Evolutionary conservation across 2,113 vertebrate genomes (phyloP), one percentile per base, ranked within the genome.

Genomic region (Hippocampus comes): DNA sequence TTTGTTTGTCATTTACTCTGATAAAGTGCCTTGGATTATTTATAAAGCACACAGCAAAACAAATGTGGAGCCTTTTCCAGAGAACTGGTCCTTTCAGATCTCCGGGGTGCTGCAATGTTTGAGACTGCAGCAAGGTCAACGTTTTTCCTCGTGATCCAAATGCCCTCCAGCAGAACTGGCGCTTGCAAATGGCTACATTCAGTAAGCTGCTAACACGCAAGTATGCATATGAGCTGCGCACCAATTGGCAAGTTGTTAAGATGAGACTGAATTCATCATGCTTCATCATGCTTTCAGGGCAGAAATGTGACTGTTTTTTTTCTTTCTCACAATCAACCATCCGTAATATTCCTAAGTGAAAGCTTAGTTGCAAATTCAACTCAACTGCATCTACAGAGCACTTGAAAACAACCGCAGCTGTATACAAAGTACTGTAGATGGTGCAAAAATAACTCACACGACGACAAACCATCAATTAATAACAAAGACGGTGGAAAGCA

Each of bases 111-210:
- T 69, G 15, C 18, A 72, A 72, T 67, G n/a, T 56, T 20, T 57
- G 56, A 60, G 49, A 68, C 23, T 66, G 64, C 46, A 27, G 56
- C 56, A 59, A 59, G 56, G 56, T 59, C 80, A 78, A 41, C 64
- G 55, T 60, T 67, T 17, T 30, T 30, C 20, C 15, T 67, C 70
- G 71, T 43, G 18, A 72, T 48, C 53, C 57, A 38, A 82, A 51
- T 68, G 63, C 30, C 30, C 65, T n/a, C 21, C 43, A 21, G 51
- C 25, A 38, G 3, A 66, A 76, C 63, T 63, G 23, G 10, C 56
- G 49, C 18, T 70, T 41, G n/a, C 51, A 68, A 63, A 63, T 20
- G 67, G 57, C 27, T 66, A 25, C 43, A 61, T 72, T 76, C 21
- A n/a, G 49, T 55, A 9, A 75, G 51, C 38, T 30, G 60, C 61